Conservation (phyloP, 2,113 vertebrate genomes). For the Tichodroma muraria region DNA sequence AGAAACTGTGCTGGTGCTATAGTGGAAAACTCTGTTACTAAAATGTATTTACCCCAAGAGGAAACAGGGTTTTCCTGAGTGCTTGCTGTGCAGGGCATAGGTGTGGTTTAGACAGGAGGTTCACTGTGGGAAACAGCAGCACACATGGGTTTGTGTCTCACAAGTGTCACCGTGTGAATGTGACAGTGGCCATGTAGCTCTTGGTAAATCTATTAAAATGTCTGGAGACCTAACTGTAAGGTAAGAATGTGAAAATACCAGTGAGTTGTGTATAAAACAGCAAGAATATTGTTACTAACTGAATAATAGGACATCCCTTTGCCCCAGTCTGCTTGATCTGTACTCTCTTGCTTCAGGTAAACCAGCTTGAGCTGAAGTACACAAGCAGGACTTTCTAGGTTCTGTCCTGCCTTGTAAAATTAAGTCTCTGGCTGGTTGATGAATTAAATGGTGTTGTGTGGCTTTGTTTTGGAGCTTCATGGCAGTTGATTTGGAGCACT, state of each 20-base stretch:
- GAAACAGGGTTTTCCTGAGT: neutral
- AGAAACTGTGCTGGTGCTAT: neutral
- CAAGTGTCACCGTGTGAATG: neutral
- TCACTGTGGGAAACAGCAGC: neutral
- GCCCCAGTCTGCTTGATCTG: neutral
- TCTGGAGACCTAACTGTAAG: neutral
- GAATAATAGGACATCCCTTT: neutral
- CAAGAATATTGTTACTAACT: neutral
- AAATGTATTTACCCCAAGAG: neutral
- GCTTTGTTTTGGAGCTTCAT: neutral
- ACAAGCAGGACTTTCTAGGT: neutral
- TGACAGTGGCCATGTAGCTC: neutral
- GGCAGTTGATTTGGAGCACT: neutral
- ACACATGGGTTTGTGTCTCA: neutral
- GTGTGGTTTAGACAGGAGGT: neutral
- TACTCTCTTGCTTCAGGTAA: neutral
- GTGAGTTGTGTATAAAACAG: neutral
- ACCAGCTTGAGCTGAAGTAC: neutral
- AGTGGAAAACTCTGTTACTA: neutral
- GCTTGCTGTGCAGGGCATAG: neutral
- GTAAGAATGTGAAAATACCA: neutral
- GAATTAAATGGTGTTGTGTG: neutral
- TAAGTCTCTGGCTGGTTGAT: neutral
- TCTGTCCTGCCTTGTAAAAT: neutral
- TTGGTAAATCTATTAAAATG: neutral